Percentiles rank a stretch among this genome's conserved stretches.
Evolutionary conservation across 2,888 invertebrate genomes (phyloP).

Genomic region (Hedya salicella): DNA sequence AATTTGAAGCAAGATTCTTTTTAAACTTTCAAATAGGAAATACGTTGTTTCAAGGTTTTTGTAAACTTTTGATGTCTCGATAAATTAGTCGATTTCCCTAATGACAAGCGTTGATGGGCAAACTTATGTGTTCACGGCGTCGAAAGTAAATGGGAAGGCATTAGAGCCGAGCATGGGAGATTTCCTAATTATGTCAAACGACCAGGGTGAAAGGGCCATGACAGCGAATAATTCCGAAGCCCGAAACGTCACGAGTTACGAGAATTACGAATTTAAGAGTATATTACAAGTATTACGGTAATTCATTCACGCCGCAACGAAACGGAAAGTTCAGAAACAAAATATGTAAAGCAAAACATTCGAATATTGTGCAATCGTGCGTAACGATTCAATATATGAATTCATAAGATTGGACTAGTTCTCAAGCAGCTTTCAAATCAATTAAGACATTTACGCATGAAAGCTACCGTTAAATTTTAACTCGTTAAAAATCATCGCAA

Average conservation of each 20-base stretch:
- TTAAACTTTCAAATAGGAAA: neutral
- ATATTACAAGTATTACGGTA: slow-evolving; percentile 28
- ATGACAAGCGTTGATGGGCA: slow-evolving; percentile 33
- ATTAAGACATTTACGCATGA: slow-evolving; percentile 23
- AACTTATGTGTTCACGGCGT: slow-evolving; percentile 54
- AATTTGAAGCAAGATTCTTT: neutral
- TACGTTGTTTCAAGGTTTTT: neutral
- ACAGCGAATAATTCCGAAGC: slow-evolving; percentile 43
- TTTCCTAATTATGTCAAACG: slow-evolving; percentile 55
- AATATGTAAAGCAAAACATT: slow-evolving; percentile 11
- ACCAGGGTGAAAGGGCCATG: slow-evolving; percentile 66
- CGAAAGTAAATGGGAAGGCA: slow-evolving; percentile 59
- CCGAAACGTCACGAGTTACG: slow-evolving; percentile 19
- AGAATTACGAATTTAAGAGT: slow-evolving; percentile 15
- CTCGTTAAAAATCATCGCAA: neutral
- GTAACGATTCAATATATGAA: slow-evolving; percentile 21
- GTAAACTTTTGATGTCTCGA: slow-evolving; percentile 31
- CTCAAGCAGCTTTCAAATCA: slow-evolving; percentile 27
- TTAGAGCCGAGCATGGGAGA: slow-evolving; percentile 61
- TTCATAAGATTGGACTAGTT: slow-evolving; percentile 15
- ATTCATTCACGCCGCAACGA: slow-evolving; percentile 34
- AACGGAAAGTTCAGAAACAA: slow-evolving; percentile 30
- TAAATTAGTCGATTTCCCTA: slow-evolving; percentile 41
- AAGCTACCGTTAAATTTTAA: neutral
- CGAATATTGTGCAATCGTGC: slow-evolving; percentile 22